Evolutionary conservation across 2,797 vertebrate species (phyloP).

Genomic region (Hippopotamyrus pictus): DNA sequence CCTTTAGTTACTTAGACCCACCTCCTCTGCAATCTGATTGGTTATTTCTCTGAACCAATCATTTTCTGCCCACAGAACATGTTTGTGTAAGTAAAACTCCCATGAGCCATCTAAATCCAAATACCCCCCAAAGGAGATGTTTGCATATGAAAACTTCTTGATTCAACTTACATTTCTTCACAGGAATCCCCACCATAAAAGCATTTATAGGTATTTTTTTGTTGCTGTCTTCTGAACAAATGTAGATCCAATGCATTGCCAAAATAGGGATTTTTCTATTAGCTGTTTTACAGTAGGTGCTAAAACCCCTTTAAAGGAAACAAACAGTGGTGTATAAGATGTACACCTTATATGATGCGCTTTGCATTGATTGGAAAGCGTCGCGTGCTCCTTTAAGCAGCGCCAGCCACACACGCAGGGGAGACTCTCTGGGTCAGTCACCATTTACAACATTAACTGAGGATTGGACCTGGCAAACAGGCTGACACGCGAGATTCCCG

Average conservation of each 20-base stretch:
- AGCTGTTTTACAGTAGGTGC: neutral
- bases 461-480: neutral
- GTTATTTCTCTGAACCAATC: neutral
- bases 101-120: neutral
- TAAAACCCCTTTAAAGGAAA: neutral
- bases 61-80: neutral
- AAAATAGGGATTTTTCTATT: neutral
- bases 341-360: neutral
- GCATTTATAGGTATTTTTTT: neutral
- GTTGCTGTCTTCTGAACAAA: neutral
- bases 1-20: neutral
- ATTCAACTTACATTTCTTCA: neutral
- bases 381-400: neutral
- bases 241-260: neutral
- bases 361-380: neutral
- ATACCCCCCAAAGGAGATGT: neutral
- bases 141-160: neutral
- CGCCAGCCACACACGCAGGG: neutral
- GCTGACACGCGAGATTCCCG: neutral
- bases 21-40: neutral
- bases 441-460: neutral
- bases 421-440: neutral
- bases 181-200: neutral
- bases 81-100: neutral
- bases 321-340: neutral